A percentile compares a stretch with the other conserved stretches of the same genome.
These are phyloP conservation scores for Palloptera scutellata DNA, from an alignment of 2,888 invertebrate species.

Conservation along the genomic window DNA sequence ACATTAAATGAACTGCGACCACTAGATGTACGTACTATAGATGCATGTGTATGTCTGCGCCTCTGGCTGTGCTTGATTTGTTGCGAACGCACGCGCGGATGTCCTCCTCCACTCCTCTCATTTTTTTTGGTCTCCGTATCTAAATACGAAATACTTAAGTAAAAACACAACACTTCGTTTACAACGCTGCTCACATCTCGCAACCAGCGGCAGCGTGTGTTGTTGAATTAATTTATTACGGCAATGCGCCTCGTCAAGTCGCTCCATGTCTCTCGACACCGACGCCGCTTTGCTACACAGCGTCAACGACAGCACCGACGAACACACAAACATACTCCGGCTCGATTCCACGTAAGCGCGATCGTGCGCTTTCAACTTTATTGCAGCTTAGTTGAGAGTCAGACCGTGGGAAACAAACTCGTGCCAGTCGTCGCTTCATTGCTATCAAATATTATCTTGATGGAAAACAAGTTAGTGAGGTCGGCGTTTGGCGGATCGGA, in stretches of 20 bases:
- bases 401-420: slow-evolving; percentile 65
- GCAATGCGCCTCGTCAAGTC: slow-evolving; percentile 33
- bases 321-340: slow-evolving; percentile 30
- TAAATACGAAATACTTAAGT: not conserved
- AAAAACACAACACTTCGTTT: slow-evolving; percentile 10
- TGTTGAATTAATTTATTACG: slow-evolving; percentile 62
- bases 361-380: slow-evolving; percentile 57
- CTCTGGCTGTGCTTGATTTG: slow-evolving; percentile 45
- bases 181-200: not conserved
- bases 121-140: too few species aligned
- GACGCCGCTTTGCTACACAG: slow-evolving; percentile 12
- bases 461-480: slow-evolving; percentile 53
- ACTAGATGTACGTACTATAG: too few species aligned
- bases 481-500: slow-evolving; percentile 40
- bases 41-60: too few species aligned
- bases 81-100: slow-evolving; percentile 51
- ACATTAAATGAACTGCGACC: too few species aligned
- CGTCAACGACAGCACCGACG: slow-evolving; percentile 4
- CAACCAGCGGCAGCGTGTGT: slow-evolving; percentile 32
- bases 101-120: slow-evolving; percentile 49
- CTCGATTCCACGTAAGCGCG: slow-evolving; percentile 45
- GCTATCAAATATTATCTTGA: slow-evolving; percentile 63
- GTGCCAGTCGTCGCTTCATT: slow-evolving; percentile 64
- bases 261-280: slow-evolving; percentile 23
- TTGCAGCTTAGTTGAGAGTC: slow-evolving; percentile 40